Evolutionary conservation across 2,888 invertebrate genomes (phyloP).

Genomic region (Drosophila antonietae): DNA sequence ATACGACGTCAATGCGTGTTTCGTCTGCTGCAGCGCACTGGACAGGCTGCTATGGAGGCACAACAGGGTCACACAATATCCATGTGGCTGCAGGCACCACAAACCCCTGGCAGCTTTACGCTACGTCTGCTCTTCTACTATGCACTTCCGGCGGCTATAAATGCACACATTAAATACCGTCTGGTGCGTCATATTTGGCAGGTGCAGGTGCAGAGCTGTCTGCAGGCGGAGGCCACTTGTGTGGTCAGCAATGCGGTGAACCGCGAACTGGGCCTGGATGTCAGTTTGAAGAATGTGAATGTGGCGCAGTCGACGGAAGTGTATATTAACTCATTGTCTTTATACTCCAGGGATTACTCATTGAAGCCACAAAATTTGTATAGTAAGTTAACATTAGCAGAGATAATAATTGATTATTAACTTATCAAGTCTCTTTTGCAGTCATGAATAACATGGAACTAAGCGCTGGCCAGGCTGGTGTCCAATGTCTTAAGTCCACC

Average conservation of each 20-base stretch:
- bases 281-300: constrained; percentile 90
- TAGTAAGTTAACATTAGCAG: constrained; percentile 66
- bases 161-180: constrained; percentile 85
- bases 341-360: constrained; percentile 81
- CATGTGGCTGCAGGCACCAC: constrained; percentile 90
- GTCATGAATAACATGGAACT: constrained; percentile 83
- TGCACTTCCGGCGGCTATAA: constrained; percentile 84
- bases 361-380: constrained; percentile 76
- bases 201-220: constrained; percentile 87
- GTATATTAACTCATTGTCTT: constrained; percentile 78
- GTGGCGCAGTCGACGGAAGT: constrained; percentile 86
- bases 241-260: constrained; percentile 86
- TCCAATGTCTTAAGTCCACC: constrained; percentile 80
- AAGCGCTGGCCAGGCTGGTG: constrained; percentile 74
- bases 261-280: constrained; percentile 87
- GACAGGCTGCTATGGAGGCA: constrained; percentile 72
- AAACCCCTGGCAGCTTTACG: constrained; percentile 87
- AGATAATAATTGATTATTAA: background rate
- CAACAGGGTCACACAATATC: constrained; percentile 81
- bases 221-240: constrained; percentile 86
- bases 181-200: constrained; percentile 88
- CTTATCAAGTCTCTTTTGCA: constrained; percentile 24
- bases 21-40: constrained; percentile 74
- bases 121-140: constrained; percentile 91
- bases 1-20: constrained; percentile 83